These are phyloP conservation scores for Nasonia vitripennis DNA, from an alignment of 1,140 invertebrate species.

Conservation along the genomic window DNA sequence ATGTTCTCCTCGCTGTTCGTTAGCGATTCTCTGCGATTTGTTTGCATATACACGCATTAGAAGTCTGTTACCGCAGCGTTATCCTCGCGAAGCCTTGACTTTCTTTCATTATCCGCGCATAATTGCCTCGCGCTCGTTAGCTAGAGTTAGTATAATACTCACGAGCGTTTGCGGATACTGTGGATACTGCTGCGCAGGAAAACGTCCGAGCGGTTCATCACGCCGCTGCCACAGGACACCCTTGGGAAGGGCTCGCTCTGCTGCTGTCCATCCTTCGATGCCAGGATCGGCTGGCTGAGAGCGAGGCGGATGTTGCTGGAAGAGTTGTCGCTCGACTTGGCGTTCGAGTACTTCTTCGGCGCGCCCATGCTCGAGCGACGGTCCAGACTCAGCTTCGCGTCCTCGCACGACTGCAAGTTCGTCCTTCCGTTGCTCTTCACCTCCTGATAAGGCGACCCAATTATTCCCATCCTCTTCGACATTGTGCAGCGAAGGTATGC, in stretches of 20 bases:
- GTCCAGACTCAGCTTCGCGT: background rate
- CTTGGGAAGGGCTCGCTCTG: constrained; percentile 37
- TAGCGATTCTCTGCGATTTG: constrained; percentile 57
- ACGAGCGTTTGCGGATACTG: constrained; percentile 76
- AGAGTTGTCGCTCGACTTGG: background rate
- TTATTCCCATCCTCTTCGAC: no score
- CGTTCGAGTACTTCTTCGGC: constrained; percentile 17
- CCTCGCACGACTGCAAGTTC: background rate
- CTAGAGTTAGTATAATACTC: constrained; percentile 52
- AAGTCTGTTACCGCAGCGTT: no score
- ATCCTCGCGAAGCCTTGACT: no score
- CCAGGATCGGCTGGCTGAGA: constrained; percentile 80
- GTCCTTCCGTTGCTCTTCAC: constrained; percentile 10
- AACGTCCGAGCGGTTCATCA: constrained; percentile 90
- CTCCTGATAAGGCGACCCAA: background rate
- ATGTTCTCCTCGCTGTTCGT: constrained; percentile 54
- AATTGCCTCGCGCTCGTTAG: no score
- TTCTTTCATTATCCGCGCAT: no score
- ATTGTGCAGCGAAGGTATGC: no score
- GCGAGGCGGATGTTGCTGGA: constrained; percentile 74
- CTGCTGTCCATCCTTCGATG: constrained; percentile 61
- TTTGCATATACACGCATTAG: no score
- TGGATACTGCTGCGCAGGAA: constrained; percentile 89
- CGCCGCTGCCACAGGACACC: constrained; percentile 77
- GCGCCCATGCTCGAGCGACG: constrained; percentile 22